Base-by-base conservation (phyloP, 2,797 vertebrate genomes). In the Falco concolor region DNA sequence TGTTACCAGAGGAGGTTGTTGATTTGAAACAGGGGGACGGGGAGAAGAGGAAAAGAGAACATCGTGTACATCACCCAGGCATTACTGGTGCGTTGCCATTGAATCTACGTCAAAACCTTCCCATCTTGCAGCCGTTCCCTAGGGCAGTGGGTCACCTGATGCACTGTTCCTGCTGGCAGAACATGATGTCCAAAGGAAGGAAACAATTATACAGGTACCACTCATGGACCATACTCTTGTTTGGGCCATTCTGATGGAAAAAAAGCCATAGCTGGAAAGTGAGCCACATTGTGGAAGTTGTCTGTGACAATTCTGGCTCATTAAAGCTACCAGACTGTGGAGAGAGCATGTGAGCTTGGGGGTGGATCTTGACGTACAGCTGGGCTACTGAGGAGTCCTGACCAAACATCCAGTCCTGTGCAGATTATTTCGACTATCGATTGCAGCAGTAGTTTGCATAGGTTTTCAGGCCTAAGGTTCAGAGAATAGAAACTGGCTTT, bases 121-220 rank as follows among this genome's bases (percentile, higher is more conserved):
- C 84, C 78, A 72, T 82, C 93, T 54, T 80, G 72, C 59, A 96
- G 89, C 65, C 67, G 9, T 94, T 94, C 49, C 56, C 84, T 45
- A 36, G 92, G 72, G 79, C 45, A 90, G 42, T 10, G 12, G 78
- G 72, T 93, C 80, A 84, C 64, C 54, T 75, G 44, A 63, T 63
- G 54, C 42, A 3, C 63, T 47, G 5, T 52, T 83, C 50, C 59
- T 89, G 63, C 56, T 94, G 64, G 72, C 45, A n/a, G 92, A 96
- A 96, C 69, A 75, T 22, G 54, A 69, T 89, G 90, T 95, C 82
- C 64, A 94, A 7, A 23, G 36, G 32, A 93, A 89, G 81, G 34
- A 89, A 96, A 94, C 49, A 70, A 60, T 83, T 91, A 84, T 5
- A 59, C 38, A 85, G 60, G 69, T 93, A 88, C 63, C 68, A 75